These are phyloP conservation scores for Microplitis deprimator DNA, from an alignment of 2,888 invertebrate species.

Conservation along the genomic window DNA sequence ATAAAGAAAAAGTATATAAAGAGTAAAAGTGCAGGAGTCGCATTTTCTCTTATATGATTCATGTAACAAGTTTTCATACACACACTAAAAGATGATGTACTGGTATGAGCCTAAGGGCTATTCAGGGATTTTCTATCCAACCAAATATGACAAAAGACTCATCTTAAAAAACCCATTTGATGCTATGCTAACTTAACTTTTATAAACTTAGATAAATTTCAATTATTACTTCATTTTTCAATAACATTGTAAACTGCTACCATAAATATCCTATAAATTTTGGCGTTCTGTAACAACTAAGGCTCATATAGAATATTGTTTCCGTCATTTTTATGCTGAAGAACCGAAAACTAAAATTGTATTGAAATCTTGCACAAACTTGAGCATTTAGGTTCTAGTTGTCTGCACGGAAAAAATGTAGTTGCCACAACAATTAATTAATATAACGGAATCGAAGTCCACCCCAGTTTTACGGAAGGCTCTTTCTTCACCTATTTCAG, in stretches of 20 bases:
- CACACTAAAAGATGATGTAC: constrained; percentile 27
- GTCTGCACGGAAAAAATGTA: no score
- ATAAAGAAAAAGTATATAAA: neutral
- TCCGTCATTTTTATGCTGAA: no score
- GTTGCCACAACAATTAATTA: no score
- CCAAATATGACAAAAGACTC: constrained; percentile 8
- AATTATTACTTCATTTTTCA: neutral
- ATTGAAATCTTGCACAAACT: no score
- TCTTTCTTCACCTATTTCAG: no score
- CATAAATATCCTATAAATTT: neutral
- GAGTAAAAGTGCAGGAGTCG: constrained; percentile 8
- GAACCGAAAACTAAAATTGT: no score
- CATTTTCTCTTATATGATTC: constrained; percentile 20
- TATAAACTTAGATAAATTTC: neutral
- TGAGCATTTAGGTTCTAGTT: no score
- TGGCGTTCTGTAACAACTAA: no score
- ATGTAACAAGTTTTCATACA: constrained; percentile 20
- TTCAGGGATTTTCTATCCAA: constrained; percentile 29
- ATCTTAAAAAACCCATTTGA: constrained; percentile 5
- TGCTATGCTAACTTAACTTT: neutral
- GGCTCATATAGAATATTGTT: no score
- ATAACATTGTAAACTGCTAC: neutral
- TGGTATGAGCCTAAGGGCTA: constrained; percentile 27
- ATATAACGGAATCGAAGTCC: no score
- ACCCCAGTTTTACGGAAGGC: no score